phyloP scores from a whole-genome alignment of 2,888 invertebrate genomes.

The Trichopoda pennipes region DNA sequence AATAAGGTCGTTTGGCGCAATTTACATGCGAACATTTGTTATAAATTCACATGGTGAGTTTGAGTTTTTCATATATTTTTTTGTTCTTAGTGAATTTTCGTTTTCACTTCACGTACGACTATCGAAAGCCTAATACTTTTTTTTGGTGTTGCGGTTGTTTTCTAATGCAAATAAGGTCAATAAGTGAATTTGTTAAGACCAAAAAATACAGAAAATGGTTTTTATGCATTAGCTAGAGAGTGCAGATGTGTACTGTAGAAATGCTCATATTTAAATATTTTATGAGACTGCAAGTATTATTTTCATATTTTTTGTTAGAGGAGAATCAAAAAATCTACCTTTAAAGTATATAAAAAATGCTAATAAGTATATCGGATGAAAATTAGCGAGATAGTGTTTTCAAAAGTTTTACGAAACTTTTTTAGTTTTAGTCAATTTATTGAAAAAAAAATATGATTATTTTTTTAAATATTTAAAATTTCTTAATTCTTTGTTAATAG shows the following conservation, averaged over 20 bases:
- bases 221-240: conserved; percentile 1
- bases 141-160: conserved; percentile 7
- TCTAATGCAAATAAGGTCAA: conserved; percentile 9
- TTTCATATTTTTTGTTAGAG: no score
- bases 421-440: no score
- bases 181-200: conserved; percentile 1
- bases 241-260: not conserved
- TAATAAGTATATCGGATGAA: no score
- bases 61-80: conserved; percentile 17
- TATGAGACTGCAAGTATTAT: no score
- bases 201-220: conserved; percentile 5
- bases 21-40: conserved; percentile 81
- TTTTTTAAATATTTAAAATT: no score
- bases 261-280: no score
- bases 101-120: not conserved
- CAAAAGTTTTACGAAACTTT: no score
- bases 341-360: no score
- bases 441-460: no score
- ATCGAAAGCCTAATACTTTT: conserved; percentile 1
- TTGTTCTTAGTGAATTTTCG: conserved; percentile 1
- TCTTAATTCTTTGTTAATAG: no score
- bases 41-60: conserved; percentile 76
- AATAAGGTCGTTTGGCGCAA: conserved; percentile 81
- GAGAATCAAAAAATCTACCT: no score
- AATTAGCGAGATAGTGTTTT: no score